Evolutionary conservation across 1,140 invertebrate genomes (phyloP).

Genomic region (Antheraea mylitta): DNA sequence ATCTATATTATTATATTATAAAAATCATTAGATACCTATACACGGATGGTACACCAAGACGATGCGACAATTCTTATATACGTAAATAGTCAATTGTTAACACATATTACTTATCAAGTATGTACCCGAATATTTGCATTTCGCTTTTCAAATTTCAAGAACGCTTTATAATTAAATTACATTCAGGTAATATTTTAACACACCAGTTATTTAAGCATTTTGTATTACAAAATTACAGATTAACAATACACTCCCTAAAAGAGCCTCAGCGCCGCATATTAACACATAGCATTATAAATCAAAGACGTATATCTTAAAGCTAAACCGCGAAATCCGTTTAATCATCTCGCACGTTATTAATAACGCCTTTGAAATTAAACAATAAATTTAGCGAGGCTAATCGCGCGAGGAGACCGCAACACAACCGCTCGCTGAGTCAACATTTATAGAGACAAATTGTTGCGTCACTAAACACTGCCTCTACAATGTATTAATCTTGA

Average conservation of each 20-base stretch:
- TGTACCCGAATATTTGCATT: no score
- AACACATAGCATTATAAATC: slow-evolving; percentile 58
- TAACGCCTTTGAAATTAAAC: slow-evolving; percentile 76
- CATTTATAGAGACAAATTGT: slow-evolving; percentile 79
- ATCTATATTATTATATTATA: no score
- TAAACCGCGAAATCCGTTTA: slow-evolving; percentile 71
- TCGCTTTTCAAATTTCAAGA: background rate
- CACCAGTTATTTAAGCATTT: slow-evolving; percentile 11
- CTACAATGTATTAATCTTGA: slow-evolving; percentile 74
- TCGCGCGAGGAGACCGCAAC: slow-evolving; percentile 66
- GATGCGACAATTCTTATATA: no score
- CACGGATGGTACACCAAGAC: no score
- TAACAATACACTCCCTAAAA: slow-evolving; percentile 10
- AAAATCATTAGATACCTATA: no score
- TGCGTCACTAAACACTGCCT: slow-evolving; percentile 62
- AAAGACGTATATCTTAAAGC: slow-evolving; percentile 55
- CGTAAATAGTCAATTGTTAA: no score
- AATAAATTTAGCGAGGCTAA: slow-evolving; percentile 76
- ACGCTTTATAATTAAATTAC: background rate
- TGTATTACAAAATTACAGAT: slow-evolving; percentile 5
- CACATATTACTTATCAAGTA: no score
- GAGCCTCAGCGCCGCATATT: slow-evolving; percentile 44
- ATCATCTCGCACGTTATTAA: slow-evolving; percentile 74
- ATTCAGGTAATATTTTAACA: background rate
- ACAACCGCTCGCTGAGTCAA: slow-evolving; percentile 72